Percentiles rank a stretch among this genome's conserved stretches.
Conservation (phyloP, 2,888 invertebrate genomes). For the Leucophenga maculata region DNA sequence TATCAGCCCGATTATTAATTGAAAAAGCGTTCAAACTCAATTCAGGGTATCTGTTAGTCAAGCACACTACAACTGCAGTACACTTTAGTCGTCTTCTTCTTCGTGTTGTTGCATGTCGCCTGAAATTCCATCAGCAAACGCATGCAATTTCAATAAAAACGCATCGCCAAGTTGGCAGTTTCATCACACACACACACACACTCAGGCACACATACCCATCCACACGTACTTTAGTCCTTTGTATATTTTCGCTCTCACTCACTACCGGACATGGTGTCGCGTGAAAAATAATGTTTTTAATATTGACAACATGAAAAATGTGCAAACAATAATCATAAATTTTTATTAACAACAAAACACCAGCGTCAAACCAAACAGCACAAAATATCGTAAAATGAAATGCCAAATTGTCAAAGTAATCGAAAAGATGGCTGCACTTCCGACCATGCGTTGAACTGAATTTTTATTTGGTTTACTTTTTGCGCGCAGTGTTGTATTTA, state of each 20-base stretch:
- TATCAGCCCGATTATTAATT: too few species aligned
- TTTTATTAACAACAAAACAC: slow-evolving; percentile 67
- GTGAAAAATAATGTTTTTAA: slow-evolving; percentile 70
- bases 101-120: slow-evolving; percentile 38
- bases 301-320: slow-evolving; percentile 71
- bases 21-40: too few species aligned
- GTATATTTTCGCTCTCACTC: neutral
- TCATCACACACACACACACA: too few species aligned
- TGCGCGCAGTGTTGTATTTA: too few species aligned
- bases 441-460: neutral
- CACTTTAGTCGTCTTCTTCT: slow-evolving; percentile 22
- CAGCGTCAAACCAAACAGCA: slow-evolving; percentile 30
- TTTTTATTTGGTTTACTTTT: too few species aligned
- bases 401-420: slow-evolving; percentile 39
- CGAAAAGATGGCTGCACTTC: slow-evolving; percentile 37
- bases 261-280: neutral
- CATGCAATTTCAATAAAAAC: slow-evolving; percentile 56
- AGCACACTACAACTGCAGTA: too few species aligned
- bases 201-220: too few species aligned
- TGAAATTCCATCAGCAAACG: slow-evolving; percentile 64
- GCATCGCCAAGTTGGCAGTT: neutral
- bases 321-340: slow-evolving; percentile 72
- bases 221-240: neutral
- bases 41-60: too few species aligned
- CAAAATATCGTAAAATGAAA: slow-evolving; percentile 28